Conservation (phyloP, 2,888 invertebrate species). For the Agriopis aurantiaria region DNA sequence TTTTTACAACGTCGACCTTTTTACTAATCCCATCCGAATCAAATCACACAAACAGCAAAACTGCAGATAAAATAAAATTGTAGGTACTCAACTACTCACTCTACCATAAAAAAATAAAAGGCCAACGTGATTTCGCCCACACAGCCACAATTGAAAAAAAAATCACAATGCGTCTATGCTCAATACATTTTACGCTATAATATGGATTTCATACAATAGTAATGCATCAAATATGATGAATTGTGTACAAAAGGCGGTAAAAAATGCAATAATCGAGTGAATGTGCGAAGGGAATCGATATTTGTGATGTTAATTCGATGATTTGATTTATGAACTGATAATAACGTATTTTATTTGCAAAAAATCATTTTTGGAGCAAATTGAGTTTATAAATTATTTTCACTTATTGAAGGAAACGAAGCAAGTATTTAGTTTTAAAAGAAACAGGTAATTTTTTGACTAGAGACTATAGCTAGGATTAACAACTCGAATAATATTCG, state of each 20-base stretch:
- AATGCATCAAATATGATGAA: conserved; percentile 37
- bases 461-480: no score
- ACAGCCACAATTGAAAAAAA: conserved; percentile 31
- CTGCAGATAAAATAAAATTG: conserved; percentile 16
- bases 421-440: no score
- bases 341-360: conserved; percentile 2
- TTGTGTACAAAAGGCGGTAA: conserved; percentile 32
- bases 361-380: not conserved
- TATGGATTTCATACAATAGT: conserved; percentile 35
- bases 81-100: not conserved
- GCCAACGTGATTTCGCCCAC: conserved; percentile 32
- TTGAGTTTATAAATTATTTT: not conserved
- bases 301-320: conserved; percentile 33
- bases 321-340: conserved; percentile 30
- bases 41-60: conserved; percentile 11
- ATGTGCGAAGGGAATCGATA: conserved; percentile 27
- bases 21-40: conserved; percentile 9
- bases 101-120: conserved; percentile 22
- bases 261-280: conserved; percentile 34
- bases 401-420: no score
- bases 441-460: no score
- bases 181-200: conserved; percentile 37
- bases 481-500: no score
- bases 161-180: conserved; percentile 36
- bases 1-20: conserved; percentile 4